Conservation (phyloP, 37 sponge, comb jelly and placozoan species). For the Theonella swinhoei region DNA sequence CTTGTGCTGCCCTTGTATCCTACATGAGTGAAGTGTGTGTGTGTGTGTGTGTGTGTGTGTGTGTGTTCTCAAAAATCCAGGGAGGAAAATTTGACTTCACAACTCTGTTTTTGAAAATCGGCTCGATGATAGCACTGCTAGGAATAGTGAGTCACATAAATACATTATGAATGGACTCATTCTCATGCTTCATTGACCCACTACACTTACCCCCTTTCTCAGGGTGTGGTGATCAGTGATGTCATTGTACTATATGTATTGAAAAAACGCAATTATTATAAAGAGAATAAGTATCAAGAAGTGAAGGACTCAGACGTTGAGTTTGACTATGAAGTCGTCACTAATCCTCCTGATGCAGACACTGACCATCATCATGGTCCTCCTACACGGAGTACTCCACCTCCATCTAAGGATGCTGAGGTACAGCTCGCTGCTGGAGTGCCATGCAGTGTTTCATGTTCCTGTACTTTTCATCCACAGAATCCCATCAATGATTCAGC, state of each 20-base stretch:
- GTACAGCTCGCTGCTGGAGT: too few relatives aligned
- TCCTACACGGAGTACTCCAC: too few relatives aligned
- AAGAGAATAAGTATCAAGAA: constrained; percentile 52
- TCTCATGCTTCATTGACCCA: neutral
- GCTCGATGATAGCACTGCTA: too few relatives aligned
- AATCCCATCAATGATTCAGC: too few relatives aligned
- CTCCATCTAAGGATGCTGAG: too few relatives aligned
- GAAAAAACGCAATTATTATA: constrained; percentile 37
- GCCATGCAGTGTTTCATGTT: too few relatives aligned
- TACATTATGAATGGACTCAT: too few relatives aligned
- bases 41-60: constrained; percentile 29
- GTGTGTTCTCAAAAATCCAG: too few relatives aligned
- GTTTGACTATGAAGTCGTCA: neutral
- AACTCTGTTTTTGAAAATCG: too few relatives aligned
- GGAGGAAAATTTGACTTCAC: too few relatives aligned
- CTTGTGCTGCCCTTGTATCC: neutral
- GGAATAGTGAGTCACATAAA: constrained; percentile 51
- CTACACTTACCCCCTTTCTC: neutral
- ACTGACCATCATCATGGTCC: too few relatives aligned
- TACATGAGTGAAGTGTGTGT: neutral
- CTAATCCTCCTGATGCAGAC: neutral
- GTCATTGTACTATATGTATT: constrained; percentile 55
- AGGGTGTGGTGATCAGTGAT: constrained; percentile 62
- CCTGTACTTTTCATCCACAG: too few relatives aligned
- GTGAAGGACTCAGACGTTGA: constrained; percentile 34